A percentile compares a stretch with the other conserved stretches of the same genome.
Evolutionary conservation across 37 sponge, comb jelly and placozoan species (phyloP).

Genomic region (Hormiphora californensis): DNA sequence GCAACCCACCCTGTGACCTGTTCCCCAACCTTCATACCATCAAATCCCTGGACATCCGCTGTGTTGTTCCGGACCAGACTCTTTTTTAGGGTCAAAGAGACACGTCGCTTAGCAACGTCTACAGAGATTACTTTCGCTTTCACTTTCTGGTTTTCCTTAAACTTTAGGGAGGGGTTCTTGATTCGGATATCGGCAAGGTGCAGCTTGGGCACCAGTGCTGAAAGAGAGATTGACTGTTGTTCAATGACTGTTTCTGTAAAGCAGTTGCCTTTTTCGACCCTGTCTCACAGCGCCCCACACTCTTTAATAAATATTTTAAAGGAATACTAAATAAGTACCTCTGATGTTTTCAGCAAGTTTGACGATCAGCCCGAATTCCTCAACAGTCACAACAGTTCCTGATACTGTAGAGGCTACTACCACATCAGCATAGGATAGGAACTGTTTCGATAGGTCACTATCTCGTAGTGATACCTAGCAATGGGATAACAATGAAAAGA

Average conservation of each 20-base stretch:
- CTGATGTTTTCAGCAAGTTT: constrained; percentile 38
- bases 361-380: constrained; percentile 20
- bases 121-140: constrained; percentile 39
- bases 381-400: constrained; percentile 1
- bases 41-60: background rate
- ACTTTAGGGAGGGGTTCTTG: constrained; percentile 18
- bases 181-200: constrained; percentile 41
- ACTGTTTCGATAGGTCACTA: constrained; percentile 4
- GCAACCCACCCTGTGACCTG: constrained; percentile 47
- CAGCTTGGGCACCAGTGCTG: background rate
- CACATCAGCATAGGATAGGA: constrained; percentile 28
- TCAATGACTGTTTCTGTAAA: too few species aligned
- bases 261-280: too few species aligned
- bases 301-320: background rate
- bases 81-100: background rate
- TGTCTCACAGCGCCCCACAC: background rate
- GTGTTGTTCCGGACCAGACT: constrained; percentile 33
- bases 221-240: too few species aligned
- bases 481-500: too few species aligned
- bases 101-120: background rate
- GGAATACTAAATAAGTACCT: background rate
- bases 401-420: background rate
- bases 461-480: background rate
- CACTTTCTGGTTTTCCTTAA: constrained; percentile 44
- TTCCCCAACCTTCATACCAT: background rate